Base-by-base conservation (phyloP, 1,140 invertebrate genomes). In the Drosophila nikananu region DNA sequence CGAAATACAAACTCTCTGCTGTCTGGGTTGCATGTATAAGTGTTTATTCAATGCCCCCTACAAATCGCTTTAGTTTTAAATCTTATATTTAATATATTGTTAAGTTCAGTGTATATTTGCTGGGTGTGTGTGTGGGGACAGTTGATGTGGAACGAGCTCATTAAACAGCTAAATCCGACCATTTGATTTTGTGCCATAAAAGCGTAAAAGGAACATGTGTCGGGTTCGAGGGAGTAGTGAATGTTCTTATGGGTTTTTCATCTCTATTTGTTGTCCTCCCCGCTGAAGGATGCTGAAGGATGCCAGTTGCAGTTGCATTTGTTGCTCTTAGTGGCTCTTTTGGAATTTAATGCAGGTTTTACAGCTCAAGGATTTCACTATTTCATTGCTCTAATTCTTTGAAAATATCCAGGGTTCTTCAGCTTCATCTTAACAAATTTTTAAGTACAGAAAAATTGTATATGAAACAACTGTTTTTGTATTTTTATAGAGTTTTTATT, bases 101-200 rank as follows among this genome's bases (percentile, higher is more conserved):
- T 15, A 8, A 17, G 21, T 23, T 49, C 13, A 5, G 37, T 55
- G 17, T 48, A 15, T 13, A 44, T 35, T 42, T 44, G 48, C 27
- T 37, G 21, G 23, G 9, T 64, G 27, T 30, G 27, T 57, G 44
- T 49, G 39, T 41, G 46, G 32, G 37, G 42, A 25, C 52, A 55
- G 59, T 62, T 65, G 80, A 74, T 87, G 80, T 77, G 77, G 75
- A 77, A 89, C 67, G 83, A 83, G 67, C 84, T 87, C 84, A 87
- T 87, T 87, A 87, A 89, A 83, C 52, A 80, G 72, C 58, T 77
- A 89, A 83, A 79, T 89, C 80, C 80, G 64, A 55, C 61, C 64
- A 83, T 83, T 80, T 73, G 83, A 83, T 87, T 77, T 71, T 80
- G 80, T 55, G 60, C 46, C 61, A 70, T 83, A 73, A 89, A 82